Evolutionary conservation across 2,113 vertebrate genomes (phyloP).

Genomic region (Oostethus manadensis): DNA sequence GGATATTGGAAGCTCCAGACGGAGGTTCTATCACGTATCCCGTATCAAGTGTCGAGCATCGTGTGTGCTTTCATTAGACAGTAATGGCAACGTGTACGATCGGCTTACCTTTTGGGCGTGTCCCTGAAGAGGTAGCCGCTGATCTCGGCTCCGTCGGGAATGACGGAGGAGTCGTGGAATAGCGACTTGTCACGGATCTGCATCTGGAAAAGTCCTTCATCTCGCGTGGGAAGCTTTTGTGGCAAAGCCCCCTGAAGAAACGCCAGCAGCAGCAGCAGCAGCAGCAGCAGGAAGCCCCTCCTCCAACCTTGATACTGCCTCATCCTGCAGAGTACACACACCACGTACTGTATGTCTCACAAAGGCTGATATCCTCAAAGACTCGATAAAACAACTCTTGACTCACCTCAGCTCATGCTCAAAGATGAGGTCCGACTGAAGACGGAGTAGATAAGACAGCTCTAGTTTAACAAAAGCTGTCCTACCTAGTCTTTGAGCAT

Average conservation of each 20-base stretch:
- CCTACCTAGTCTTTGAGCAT: no score
- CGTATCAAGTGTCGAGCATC: no score
- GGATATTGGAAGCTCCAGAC: no score
- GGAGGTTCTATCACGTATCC: no score
- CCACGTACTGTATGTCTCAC: no score
- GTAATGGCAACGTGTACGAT: background rate
- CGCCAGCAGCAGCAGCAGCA: slow-evolving; percentile 71
- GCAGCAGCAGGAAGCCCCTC: slow-evolving; percentile 45
- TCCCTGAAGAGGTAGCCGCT: slow-evolving; percentile 94
- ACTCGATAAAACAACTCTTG: no score
- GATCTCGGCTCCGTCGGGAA: slow-evolving; percentile 95
- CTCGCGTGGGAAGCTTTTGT: slow-evolving; percentile 93
- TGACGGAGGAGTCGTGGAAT: slow-evolving; percentile 89
- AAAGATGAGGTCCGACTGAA: no score
- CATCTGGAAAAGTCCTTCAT: slow-evolving; percentile 96
- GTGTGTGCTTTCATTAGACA: no score
- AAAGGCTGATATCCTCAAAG: no score
- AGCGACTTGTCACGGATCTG: slow-evolving; percentile 89
- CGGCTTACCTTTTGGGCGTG: slow-evolving; percentile 86
- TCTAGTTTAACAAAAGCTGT: no score
- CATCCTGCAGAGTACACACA: slow-evolving; percentile 75
- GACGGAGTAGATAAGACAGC: no score
- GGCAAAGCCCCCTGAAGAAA: slow-evolving; percentile 65
- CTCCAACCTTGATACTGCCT: slow-evolving; percentile 63
- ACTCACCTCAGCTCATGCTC: no score